A percentile compares a stretch with the other conserved stretches of the same genome.
These are phyloP conservation scores for Sinotaia quadrata DNA, from an alignment of 2,888 invertebrate species.

Conservation along the genomic window DNA sequence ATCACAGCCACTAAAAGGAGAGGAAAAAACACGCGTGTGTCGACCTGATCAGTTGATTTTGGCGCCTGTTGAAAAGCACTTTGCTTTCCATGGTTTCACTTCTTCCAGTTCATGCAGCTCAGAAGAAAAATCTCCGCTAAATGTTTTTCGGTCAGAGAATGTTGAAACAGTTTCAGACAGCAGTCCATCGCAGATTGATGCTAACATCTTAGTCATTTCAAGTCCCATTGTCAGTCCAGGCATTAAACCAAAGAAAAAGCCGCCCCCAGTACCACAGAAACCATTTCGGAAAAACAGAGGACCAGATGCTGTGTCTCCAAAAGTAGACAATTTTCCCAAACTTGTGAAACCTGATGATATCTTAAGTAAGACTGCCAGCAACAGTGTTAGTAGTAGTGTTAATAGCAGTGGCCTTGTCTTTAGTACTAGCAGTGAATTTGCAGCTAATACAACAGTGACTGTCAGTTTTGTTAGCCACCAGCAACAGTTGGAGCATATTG, in stretches of 20 bases:
- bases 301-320: not conserved
- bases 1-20: slow-evolving; percentile 18
- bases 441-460: slow-evolving; percentile 16
- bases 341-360: not conserved
- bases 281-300: too few species aligned
- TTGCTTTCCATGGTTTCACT: slow-evolving; percentile 51
- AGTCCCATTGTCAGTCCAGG: not conserved
- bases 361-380: not conserved
- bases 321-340: not conserved
- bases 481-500: not conserved
- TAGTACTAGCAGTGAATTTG: too few species aligned
- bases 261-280: slow-evolving; percentile 49
- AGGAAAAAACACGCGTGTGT: slow-evolving; percentile 15
- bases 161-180: not conserved
- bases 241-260: slow-evolving; percentile 33
- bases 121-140: slow-evolving; percentile 40
- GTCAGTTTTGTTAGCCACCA: slow-evolving; percentile 20
- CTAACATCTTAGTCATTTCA: not conserved
- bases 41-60: slow-evolving; percentile 49
- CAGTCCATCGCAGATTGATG: not conserved
- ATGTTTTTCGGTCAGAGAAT: slow-evolving; percentile 14
- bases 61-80: slow-evolving; percentile 55
- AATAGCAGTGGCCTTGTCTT: not conserved
- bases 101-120: slow-evolving; percentile 51
- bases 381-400: not conserved